Conservation (phyloP, 1,140 invertebrate species). For the Vanessa atalanta region DNA sequence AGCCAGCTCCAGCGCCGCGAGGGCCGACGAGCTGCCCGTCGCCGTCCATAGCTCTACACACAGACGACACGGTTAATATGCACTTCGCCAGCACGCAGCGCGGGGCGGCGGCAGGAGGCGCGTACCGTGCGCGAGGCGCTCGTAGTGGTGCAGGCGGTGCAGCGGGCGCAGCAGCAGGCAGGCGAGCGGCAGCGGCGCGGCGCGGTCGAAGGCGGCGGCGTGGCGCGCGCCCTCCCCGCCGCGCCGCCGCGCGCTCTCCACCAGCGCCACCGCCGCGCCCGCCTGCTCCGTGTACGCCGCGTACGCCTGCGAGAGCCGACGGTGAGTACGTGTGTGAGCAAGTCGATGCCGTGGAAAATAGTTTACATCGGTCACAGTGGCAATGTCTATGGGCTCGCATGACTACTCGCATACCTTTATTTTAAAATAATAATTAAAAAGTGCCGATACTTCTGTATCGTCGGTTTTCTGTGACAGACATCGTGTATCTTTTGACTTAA, state of each 20-base stretch:
- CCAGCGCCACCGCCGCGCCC: slow-evolving; percentile 56
- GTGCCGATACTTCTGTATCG: no score
- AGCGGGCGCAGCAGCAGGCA: slow-evolving; percentile 94
- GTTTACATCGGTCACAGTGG: no score
- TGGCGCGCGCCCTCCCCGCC: slow-evolving; percentile 43
- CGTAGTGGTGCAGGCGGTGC: slow-evolving; percentile 93
- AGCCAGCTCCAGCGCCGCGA: slow-evolving; percentile 44
- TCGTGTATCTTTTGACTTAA: no score
- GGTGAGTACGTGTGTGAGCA: no score
- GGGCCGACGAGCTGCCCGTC: slow-evolving; percentile 29
- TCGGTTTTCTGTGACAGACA: no score
- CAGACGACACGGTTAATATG: no score
- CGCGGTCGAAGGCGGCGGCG: slow-evolving; percentile 51
- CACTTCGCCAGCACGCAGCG: no score
- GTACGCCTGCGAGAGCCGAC: slow-evolving; percentile 49
- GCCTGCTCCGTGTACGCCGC: slow-evolving; percentile 48
- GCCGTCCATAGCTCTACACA: slow-evolving; percentile 48
- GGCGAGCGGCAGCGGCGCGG: slow-evolving; percentile 87
- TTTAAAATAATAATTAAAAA: no score
- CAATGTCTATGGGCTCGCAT: no score
- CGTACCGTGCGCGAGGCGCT: slow-evolving; percentile 89
- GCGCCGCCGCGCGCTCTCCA: slow-evolving; percentile 63
- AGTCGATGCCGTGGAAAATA: no score
- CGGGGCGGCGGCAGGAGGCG: no score
- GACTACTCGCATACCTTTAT: no score